phyloP scores from a whole-genome alignment of 2,888 invertebrate genomes.

The Leucoma salicis region DNA sequence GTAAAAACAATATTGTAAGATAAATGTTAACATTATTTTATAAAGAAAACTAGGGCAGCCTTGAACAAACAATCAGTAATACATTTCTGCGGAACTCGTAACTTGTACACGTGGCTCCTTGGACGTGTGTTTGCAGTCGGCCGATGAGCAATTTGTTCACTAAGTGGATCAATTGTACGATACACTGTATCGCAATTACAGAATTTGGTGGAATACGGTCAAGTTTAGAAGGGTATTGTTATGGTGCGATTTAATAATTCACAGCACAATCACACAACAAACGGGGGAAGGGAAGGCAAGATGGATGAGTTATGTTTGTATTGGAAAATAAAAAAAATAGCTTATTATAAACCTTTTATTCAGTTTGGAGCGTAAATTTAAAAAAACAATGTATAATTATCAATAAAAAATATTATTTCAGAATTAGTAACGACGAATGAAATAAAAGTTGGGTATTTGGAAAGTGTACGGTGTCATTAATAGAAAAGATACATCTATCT shows the following conservation, averaged over 20 bases:
- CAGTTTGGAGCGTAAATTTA: no score
- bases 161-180: slow-evolving; percentile 30
- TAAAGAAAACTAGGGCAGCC: slow-evolving; percentile 35
- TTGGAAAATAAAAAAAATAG: no score
- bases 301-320: no score
- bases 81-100: slow-evolving; percentile 31
- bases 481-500: no score
- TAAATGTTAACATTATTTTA: slow-evolving; percentile 34
- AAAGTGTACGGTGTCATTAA: no score
- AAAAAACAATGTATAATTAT: no score
- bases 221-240: slow-evolving; percentile 34
- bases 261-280: neutral
- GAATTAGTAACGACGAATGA: no score
- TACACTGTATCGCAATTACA: slow-evolving; percentile 28
- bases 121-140: slow-evolving; percentile 17
- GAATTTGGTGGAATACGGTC: slow-evolving; percentile 26
- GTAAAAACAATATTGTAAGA: slow-evolving; percentile 30
- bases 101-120: slow-evolving; percentile 30
- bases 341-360: no score
- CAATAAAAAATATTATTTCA: no score
- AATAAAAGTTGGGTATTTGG: no score
- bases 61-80: slow-evolving; percentile 36
- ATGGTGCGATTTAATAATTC: slow-evolving; percentile 19
- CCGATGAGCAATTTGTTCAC: slow-evolving; percentile 27
- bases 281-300: no score